Evolutionary conservation across 2,888 invertebrate genomes (phyloP).

Genomic region (Chloroclystis v-ata): DNA sequence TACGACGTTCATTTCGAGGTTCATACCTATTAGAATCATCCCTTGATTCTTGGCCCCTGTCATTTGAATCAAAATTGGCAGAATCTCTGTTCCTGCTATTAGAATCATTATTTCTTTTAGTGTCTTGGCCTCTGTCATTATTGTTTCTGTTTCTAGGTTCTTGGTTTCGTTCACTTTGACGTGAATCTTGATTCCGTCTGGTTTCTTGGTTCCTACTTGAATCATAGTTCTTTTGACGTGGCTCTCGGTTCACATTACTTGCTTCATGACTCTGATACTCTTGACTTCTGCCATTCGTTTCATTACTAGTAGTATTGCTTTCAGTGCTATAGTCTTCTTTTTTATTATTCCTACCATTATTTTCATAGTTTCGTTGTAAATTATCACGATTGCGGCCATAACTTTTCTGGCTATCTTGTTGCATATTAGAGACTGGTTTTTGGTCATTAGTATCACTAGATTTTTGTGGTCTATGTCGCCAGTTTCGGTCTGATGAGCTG

Average conservation of each 20-base stretch:
- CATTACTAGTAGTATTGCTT: constrained; percentile 21
- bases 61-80: constrained; percentile 13
- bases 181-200: constrained; percentile 20
- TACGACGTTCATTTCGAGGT: constrained; percentile 40
- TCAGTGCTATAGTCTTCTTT: constrained; percentile 14
- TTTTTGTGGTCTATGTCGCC: constrained; percentile 57
- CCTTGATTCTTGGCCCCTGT: constrained; percentile 14
- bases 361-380: constrained; percentile 34
- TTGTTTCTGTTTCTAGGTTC: constrained; percentile 18
- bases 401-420: constrained; percentile 39
- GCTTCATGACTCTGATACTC: constrained; percentile 26
- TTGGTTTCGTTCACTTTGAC: constrained; percentile 17
- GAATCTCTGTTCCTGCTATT: constrained; percentile 23
- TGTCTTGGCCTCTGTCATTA: constrained; percentile 21
- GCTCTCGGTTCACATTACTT: constrained; percentile 17
- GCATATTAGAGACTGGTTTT: constrained; percentile 31
- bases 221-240: constrained; percentile 18
- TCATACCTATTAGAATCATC: constrained; percentile 28
- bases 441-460: constrained; percentile 35
- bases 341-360: constrained; percentile 27
- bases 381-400: constrained; percentile 38
- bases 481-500: constrained; percentile 55
- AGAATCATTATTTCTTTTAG: constrained; percentile 18
- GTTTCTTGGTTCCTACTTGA: constrained; percentile 29
- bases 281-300: constrained; percentile 28